Evolutionary conservation across 2,888 invertebrate genomes (phyloP), one percentile per base, ranked within the genome.

Genomic region (Lasioglossum vierecki): DNA sequence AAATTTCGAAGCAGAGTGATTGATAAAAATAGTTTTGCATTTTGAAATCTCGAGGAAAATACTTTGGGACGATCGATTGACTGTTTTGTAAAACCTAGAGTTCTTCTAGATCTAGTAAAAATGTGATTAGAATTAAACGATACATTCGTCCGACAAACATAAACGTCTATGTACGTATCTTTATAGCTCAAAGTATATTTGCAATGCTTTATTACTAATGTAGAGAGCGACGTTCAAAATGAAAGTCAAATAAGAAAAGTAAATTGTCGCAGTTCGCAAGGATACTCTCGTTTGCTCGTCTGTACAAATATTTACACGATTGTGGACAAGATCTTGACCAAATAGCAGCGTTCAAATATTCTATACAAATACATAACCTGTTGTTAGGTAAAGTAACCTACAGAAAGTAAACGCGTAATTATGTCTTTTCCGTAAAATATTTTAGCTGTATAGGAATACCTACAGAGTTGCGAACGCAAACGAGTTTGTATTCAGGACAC

Each of bases 291-390:
- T 5, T n/a, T n/a, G 18, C 44, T 44, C 15, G 9, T 63, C 18
- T 41, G 26, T 4, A 1, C 15, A 35, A 81, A 78, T 78, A 73
- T 73, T 78, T 73, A 78, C 57, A 2, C 39, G 35, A 5, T 41
- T 35, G 15, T n/a, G 15, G 0, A 30, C 30, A 22, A 15, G 30
- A 49, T 4, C 13, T 57, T 44, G 8, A 2, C 13, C 72, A 15
- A 41, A 72, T 41, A 30, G 11, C 2, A 30, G 13, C 41, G 6
- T 66, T 73, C 53, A 53, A 53, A 57, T 66, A 15, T 35, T 9
- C 9, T n/a, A 18, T 26, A n/a, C 44, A 77, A 76, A 71, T 18
- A 4, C 9, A 5, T 66, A 63, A 63, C 13, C 60, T 22, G 9
- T 53, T n/a, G 63, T 30, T 63, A 63, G 39, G 39, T 39, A 39